Conservation (phyloP, 2,113 vertebrate species). For the Acinonyx jubatus region DNA sequence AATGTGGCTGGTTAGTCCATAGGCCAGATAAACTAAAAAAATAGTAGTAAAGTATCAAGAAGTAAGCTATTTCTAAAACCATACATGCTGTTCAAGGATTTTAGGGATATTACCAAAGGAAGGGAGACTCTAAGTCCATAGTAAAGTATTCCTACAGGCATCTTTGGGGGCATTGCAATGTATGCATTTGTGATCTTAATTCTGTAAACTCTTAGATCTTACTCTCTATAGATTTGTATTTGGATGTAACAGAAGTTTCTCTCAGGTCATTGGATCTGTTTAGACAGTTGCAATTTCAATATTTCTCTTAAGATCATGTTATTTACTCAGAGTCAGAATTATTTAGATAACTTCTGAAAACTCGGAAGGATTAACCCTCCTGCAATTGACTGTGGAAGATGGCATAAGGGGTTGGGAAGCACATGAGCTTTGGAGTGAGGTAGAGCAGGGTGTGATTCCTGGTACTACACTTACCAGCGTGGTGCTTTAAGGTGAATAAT, state of each 20-base stretch:
- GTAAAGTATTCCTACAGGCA: background rate
- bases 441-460: background rate
- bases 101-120: background rate
- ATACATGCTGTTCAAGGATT: background rate
- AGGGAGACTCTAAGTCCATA: background rate
- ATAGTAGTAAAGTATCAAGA: background rate
- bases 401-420: background rate
- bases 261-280: background rate
- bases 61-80: background rate
- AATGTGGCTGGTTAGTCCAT: background rate
- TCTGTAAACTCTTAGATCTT: background rate
- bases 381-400: background rate
- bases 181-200: background rate
- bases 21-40: background rate
- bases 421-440: background rate
- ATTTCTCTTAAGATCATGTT: conserved; percentile 13
- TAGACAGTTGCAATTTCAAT: background rate
- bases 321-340: conserved; percentile 18
- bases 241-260: background rate
- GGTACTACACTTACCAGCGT: background rate
- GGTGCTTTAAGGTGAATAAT: background rate
- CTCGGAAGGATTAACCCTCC: background rate
- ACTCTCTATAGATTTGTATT: background rate
- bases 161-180: background rate
- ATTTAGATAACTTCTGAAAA: conserved; percentile 35